These are phyloP conservation scores for Mesopsocus fuscifrons DNA, from an alignment of 2,888 invertebrate species.

Conservation along the genomic window DNA sequence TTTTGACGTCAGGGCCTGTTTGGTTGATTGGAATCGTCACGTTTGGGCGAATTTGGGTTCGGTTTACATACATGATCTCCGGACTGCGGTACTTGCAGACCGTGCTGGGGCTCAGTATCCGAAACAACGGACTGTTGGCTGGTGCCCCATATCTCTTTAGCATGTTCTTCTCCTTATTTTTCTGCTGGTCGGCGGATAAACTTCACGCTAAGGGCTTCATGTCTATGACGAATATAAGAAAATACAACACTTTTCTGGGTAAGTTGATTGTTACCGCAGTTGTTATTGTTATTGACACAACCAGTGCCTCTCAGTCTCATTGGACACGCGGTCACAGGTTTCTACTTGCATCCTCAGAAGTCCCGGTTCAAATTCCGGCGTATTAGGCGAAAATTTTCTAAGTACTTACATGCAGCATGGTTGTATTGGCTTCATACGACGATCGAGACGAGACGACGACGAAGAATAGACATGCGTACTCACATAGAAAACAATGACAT, in stretches of 20 bases:
- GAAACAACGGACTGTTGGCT: slow-evolving; percentile 46
- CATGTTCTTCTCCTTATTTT: slow-evolving; percentile 46
- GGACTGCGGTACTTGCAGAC: slow-evolving; percentile 53
- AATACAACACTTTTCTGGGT: slow-evolving; percentile 43
- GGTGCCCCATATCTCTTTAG: slow-evolving; percentile 50
- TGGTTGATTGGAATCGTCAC: slow-evolving; percentile 54
- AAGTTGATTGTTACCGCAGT: no score
- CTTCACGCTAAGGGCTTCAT: slow-evolving; percentile 35
- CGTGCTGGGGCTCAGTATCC: slow-evolving; percentile 44
- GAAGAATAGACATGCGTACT: no score
- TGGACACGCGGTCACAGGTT: no score
- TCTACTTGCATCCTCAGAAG: no score
- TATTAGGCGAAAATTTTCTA: no score
- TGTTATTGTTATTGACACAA: slow-evolving; percentile 4
- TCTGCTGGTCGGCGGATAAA: slow-evolving; percentile 46
- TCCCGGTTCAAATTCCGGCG: no score
- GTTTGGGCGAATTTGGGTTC: slow-evolving; percentile 55
- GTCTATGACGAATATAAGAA: slow-evolving; percentile 41
- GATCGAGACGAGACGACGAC: no score
- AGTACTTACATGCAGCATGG: no score
- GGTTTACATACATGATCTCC: slow-evolving; percentile 49
- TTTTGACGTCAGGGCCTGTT: slow-evolving; percentile 41
- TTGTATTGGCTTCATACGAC: no score
- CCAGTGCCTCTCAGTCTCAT: background rate
- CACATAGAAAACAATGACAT: no score